Evolutionary conservation across 2,113 vertebrate species (phyloP), one percentile per base, ranked within the genome.

Genomic region (Etheostoma cragini): DNA sequence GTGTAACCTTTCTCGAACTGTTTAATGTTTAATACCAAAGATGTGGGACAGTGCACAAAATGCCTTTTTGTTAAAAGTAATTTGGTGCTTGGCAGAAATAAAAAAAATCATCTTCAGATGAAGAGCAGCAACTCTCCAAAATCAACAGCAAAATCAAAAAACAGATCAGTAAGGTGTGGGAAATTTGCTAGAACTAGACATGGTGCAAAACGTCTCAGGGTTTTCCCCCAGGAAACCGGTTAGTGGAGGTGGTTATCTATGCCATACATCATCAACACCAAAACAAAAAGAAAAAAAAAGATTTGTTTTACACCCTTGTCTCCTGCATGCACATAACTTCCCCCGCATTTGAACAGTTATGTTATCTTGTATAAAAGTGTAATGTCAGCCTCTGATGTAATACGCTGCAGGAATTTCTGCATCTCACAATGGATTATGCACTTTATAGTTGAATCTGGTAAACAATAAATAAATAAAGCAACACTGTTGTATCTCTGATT

Each of bases 181-280:
- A 70, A 53, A 69, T 53, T 14, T 50, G 53, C 50, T 33, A 56
- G 14, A 8, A 13, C 4, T 30, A 5, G 1, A 70, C 58, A 54
- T 14, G 2, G 17, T 16, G 21, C 13, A 26, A n/a, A 2, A 30
- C 26, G 16, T 58, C 30, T 35, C 17, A 35, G 62, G 50, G 70
- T 76, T 86, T 86, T 68, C 78, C 53, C 53, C 73, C 78, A 72
- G 74, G 73, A 83, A 83, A 68, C 24, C 75, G 65, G 47, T 80
- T 67, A n/a, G 70, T 58, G 38, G 19, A 62, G 21, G 73, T 78
- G 77, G 70, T 73, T n/a, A 42, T 49, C 5, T 4, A 46, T 57
- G 56, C 46, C 66, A 42, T 6, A 17, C 21, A 66, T n/a, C 66
- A 62, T 56, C 35, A 52, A 53, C n/a, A 15, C 30, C 10, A 35